Conservation (phyloP, 2,113 vertebrate genomes). For the Amblyopsis rosae region DNA sequence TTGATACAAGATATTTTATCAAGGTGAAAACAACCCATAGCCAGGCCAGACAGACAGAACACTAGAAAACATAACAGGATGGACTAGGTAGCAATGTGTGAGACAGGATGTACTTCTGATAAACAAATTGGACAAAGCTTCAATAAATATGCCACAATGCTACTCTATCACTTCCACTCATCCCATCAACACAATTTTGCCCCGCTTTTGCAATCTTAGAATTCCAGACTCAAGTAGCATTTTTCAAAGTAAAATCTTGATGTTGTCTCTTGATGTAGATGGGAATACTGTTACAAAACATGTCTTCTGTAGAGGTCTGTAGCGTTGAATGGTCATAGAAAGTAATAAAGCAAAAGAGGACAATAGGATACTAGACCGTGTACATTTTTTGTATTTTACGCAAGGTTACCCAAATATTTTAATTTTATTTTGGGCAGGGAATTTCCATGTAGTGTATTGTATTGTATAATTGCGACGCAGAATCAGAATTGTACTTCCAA, state of each 20-base stretch:
- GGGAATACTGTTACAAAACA: too few relatives aligned
- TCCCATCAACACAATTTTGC: slow-evolving; percentile 13
- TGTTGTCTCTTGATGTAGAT: background rate
- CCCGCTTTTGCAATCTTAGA: slow-evolving; percentile 20
- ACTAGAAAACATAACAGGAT: slow-evolving; percentile 23
- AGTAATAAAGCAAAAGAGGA: too few relatives aligned
- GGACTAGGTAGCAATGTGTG: slow-evolving; percentile 23
- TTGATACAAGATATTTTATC: slow-evolving; percentile 60
- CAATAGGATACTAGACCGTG: too few relatives aligned
- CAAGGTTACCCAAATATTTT: too few relatives aligned
- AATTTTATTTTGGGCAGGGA: too few relatives aligned
- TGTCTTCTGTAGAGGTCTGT: too few relatives aligned
- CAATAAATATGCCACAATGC: slow-evolving; percentile 40
- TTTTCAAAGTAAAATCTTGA: background rate
- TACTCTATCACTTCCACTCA: slow-evolving; percentile 37
- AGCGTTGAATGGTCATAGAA: too few relatives aligned
- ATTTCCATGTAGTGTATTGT: too few relatives aligned
- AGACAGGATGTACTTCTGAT: slow-evolving; percentile 48
- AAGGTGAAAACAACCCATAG: slow-evolving; percentile 49
- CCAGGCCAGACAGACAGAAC: slow-evolving; percentile 12
- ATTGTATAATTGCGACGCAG: too few relatives aligned
- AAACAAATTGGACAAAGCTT: slow-evolving; percentile 36
- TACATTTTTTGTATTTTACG: too few relatives aligned
- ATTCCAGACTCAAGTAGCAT: slow-evolving; percentile 8
- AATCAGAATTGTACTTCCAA: too few relatives aligned